phyloP scores from a whole-genome alignment of 1,140 invertebrate species.

The Helicorthomorpha holstii region DNA sequence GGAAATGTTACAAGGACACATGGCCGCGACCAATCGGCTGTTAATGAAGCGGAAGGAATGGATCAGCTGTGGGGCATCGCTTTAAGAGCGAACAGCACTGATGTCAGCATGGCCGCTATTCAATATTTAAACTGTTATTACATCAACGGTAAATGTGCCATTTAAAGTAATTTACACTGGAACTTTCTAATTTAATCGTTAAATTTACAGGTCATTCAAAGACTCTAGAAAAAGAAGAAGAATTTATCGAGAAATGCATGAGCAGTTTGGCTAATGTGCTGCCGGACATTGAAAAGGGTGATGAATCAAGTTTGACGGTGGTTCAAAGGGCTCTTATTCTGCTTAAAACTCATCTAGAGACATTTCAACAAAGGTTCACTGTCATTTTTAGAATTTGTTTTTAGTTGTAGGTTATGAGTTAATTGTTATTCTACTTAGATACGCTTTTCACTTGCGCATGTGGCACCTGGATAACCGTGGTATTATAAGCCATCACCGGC shows the following conservation, averaged over 20 bases:
- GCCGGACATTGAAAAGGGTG: constrained; percentile 14
- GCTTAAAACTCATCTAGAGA: constrained; percentile 79
- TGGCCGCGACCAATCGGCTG: constrained; percentile 21
- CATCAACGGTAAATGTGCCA: constrained; percentile 51
- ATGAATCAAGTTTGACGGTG: constrained; percentile 64
- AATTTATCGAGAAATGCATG: constrained; percentile 75
- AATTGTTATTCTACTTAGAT: constrained; percentile 27
- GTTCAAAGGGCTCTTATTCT: constrained; percentile 75
- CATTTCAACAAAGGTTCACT: constrained; percentile 56
- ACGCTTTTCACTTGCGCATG: constrained; percentile 65
- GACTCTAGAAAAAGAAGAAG: constrained; percentile 62
- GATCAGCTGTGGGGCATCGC: constrained; percentile 88
- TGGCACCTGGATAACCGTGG: constrained; percentile 66
- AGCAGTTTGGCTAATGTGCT: constrained; percentile 41
- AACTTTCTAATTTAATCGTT: constrained; percentile 1
- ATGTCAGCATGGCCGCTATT: constrained; percentile 84
- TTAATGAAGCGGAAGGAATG: constrained; percentile 48
- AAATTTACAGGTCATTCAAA: constrained; percentile 20
- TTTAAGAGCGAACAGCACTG: constrained; percentile 67
- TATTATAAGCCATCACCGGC: constrained; percentile 46
- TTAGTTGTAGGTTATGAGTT: not conserved
- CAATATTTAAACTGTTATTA: constrained; percentile 85
- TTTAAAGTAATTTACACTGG: not conserved
- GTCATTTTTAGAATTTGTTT: constrained; percentile 9
- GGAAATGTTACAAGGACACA: constrained; percentile 34